Conservation (phyloP, 2,797 vertebrate species). For the Xerus rutilus region DNA sequence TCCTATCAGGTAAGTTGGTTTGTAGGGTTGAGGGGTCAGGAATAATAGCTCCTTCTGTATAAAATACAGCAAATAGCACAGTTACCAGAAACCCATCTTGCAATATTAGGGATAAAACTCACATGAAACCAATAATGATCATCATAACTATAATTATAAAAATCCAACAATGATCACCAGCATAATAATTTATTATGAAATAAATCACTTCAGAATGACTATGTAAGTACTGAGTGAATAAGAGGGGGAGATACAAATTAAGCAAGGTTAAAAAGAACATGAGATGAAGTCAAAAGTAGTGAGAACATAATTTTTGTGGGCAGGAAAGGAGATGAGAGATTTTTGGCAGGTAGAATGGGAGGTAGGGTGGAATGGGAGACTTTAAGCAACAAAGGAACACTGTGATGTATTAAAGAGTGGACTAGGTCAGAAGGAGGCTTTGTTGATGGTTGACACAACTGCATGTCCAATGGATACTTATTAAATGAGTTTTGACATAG, state of each 20-base stretch:
- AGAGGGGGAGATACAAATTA: neutral
- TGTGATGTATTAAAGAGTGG: neutral
- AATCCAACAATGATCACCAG: neutral
- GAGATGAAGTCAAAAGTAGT: neutral
- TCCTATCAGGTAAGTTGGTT: neutral
- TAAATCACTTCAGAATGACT: neutral
- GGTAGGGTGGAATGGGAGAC: neutral
- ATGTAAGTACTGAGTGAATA: neutral
- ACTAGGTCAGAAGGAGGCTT: neutral
- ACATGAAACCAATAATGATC: neutral
- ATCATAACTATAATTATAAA: constrained; percentile 14
- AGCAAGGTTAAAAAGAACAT: neutral
- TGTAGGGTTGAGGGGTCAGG: neutral
- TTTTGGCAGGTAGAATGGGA: neutral
- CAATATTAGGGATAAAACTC: neutral
- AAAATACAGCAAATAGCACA: neutral
- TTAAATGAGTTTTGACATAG: constrained; percentile 24
- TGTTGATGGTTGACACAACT: neutral
- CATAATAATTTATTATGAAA: neutral
- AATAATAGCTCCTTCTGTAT: neutral
- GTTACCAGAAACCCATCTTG: constrained; percentile 38
- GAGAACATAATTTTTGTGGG: neutral
- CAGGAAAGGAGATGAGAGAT: neutral
- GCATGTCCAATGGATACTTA: neutral
- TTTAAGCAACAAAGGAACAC: neutral